phyloP scores from a whole-genome alignment of 64 coral and sea anemone species.

The Platygyra sinensis region DNA sequence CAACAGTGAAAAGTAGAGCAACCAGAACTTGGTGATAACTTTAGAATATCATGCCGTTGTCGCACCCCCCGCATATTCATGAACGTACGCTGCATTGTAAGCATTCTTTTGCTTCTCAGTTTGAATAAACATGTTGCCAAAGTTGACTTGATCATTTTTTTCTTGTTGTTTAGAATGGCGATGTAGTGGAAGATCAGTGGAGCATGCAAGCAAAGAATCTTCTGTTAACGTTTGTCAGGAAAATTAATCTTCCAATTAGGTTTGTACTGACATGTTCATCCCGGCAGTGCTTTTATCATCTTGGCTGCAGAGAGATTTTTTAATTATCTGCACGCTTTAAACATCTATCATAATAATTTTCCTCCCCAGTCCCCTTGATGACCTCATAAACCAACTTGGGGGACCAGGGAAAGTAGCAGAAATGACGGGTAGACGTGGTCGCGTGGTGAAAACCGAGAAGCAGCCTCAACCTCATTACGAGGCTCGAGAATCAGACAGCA shows the following conservation, averaged over 20 bases:
- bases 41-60: too few relatives aligned
- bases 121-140: too few relatives aligned
- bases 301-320: too few relatives aligned
- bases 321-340: too few relatives aligned
- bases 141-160: too few relatives aligned
- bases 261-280: slow-evolving; percentile 2
- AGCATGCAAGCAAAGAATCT: slow-evolving; percentile 76
- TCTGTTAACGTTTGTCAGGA: slow-evolving; percentile 91
- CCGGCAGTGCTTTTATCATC: too few relatives aligned
- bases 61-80: too few relatives aligned
- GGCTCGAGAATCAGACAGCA: slow-evolving; percentile 87
- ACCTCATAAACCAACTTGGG: slow-evolving; percentile 91
- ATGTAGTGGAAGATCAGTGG: slow-evolving; percentile 84
- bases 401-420: slow-evolving; percentile 88
- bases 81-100: too few relatives aligned
- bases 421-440: slow-evolving; percentile 97
- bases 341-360: not conserved
- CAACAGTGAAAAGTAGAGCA: too few relatives aligned
- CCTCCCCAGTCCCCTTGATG: slow-evolving; percentile 80
- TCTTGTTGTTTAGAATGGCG: slow-evolving; percentile 43
- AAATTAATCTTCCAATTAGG: slow-evolving; percentile 91
- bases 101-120: too few relatives aligned
- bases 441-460: slow-evolving; percentile 68
- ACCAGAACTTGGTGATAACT: too few relatives aligned
- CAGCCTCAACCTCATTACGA: slow-evolving; percentile 88